Conservation (phyloP, 2,888 invertebrate species). For the Tetranychus truncatus region DNA sequence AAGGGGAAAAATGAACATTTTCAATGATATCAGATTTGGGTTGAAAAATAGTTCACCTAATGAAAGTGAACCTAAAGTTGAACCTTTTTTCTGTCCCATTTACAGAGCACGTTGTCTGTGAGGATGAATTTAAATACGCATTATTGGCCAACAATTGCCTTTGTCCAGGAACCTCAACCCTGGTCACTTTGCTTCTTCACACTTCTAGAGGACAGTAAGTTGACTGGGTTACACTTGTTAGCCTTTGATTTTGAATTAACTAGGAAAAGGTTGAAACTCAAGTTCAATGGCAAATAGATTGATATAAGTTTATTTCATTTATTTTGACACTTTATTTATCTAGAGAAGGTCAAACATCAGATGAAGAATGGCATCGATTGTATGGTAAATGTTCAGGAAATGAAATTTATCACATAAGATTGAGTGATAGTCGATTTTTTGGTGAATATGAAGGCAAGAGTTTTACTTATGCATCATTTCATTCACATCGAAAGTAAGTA, state of each 20-base stretch:
- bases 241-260: no score
- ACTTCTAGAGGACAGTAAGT: slow-evolving; percentile 95
- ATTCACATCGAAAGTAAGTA: slow-evolving; percentile 82
- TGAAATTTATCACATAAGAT: slow-evolving; percentile 91
- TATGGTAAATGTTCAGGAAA: slow-evolving; percentile 97
- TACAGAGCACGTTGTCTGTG: slow-evolving; percentile 82
- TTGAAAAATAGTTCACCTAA: not conserved
- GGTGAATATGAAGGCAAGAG: slow-evolving; percentile 97
- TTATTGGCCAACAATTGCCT: slow-evolving; percentile 93
- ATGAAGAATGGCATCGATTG: slow-evolving; percentile 94
- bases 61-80: not conserved
- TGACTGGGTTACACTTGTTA: no score
- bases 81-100: slow-evolving; percentile 17
- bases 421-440: slow-evolving; percentile 87
- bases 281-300: not conserved
- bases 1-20: no score
- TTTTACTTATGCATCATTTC: slow-evolving; percentile 97
- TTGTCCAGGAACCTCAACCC: slow-evolving; percentile 87
- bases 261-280: not conserved
- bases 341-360: slow-evolving; percentile 81
- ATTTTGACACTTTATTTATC: not conserved
- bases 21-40: no score
- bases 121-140: slow-evolving; percentile 93
- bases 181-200: slow-evolving; percentile 82
- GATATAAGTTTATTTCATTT: not conserved